phyloP scores from a whole-genome alignment of 2,113 vertebrate species.

The Stegostoma tigrinum region DNA sequence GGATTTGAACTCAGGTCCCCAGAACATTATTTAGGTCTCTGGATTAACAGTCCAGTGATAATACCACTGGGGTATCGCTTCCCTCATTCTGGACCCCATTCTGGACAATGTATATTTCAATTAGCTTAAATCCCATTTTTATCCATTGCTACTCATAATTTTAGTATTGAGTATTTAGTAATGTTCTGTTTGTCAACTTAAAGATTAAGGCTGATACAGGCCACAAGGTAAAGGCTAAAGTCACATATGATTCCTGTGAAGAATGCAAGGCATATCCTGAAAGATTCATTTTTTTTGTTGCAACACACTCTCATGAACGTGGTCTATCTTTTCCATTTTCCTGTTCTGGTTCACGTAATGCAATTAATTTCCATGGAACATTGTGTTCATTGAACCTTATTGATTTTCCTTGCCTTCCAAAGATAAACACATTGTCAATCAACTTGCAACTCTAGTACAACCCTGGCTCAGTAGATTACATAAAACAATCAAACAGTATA shows the following conservation, averaged over 20 bases:
- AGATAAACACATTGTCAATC: slow-evolving; percentile 5
- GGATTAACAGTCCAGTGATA: too few relatives aligned
- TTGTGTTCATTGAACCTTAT: slow-evolving; percentile 18
- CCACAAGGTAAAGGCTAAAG: neutral
- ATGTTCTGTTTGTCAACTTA: neutral
- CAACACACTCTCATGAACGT: neutral
- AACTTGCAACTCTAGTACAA: neutral
- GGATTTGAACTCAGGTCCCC: too few relatives aligned
- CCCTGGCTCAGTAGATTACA: neutral
- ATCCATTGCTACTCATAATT: neutral
- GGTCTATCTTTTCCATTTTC: slow-evolving; percentile 32
- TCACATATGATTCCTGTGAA: neutral
- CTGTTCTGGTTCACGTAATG: slow-evolving; percentile 34
- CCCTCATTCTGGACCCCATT: neutral
- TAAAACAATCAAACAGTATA: neutral
- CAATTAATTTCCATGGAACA: neutral
- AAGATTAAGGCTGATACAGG: slow-evolving; percentile 16
- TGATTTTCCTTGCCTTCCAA: slow-evolving; percentile 24
- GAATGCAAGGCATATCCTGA: slow-evolving; percentile 16
- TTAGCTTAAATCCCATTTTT: neutral
- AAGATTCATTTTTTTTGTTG: slow-evolving; percentile 35
- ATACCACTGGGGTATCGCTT: too few relatives aligned
- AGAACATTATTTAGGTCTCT: too few relatives aligned
- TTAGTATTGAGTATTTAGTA: neutral
- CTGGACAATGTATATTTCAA: neutral